These are phyloP conservation scores for Epinephelus cyanopodus DNA, from an alignment of 2,113 vertebrate species.

Conservation along the genomic window DNA sequence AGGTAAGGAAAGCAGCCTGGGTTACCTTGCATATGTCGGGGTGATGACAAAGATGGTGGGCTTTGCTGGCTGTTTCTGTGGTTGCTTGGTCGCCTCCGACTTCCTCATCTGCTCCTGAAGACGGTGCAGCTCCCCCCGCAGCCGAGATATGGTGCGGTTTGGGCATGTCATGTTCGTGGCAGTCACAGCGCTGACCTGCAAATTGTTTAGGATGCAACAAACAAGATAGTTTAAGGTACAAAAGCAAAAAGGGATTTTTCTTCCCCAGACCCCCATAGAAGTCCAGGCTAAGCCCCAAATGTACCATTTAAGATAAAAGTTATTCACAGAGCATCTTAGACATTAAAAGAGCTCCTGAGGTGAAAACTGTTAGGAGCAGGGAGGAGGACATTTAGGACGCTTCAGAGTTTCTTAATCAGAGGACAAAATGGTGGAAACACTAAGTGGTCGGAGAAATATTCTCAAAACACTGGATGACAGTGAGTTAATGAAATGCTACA, in stretches of 20 bases:
- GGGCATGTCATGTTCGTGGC: constrained; percentile 84
- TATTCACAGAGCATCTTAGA: no score
- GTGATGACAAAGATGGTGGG: constrained; percentile 90
- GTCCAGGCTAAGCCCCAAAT: no score
- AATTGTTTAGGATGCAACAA: background rate
- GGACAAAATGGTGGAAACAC: no score
- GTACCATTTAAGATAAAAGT: no score
- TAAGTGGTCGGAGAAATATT: no score
- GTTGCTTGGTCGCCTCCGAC: constrained; percentile 71
- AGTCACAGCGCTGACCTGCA: constrained; percentile 92
- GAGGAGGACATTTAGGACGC: no score
- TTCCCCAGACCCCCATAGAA: no score
- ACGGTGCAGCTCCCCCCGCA: constrained; percentile 86
- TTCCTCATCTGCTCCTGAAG: constrained; percentile 82
- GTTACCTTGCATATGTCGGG: constrained; percentile 91
- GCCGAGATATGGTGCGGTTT: constrained; percentile 87
- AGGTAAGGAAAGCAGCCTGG: rapidly evolving
- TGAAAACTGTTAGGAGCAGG: no score
- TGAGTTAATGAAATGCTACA: no score
- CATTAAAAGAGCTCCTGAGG: no score
- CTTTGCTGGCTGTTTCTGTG: constrained; percentile 65
- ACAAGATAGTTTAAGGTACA: background rate
- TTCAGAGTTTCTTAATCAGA: no score
- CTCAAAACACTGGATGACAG: no score
- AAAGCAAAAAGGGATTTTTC: background rate